Conservation (phyloP, 2,797 vertebrate genomes). For the Phyllotis vaccarum region DNA sequence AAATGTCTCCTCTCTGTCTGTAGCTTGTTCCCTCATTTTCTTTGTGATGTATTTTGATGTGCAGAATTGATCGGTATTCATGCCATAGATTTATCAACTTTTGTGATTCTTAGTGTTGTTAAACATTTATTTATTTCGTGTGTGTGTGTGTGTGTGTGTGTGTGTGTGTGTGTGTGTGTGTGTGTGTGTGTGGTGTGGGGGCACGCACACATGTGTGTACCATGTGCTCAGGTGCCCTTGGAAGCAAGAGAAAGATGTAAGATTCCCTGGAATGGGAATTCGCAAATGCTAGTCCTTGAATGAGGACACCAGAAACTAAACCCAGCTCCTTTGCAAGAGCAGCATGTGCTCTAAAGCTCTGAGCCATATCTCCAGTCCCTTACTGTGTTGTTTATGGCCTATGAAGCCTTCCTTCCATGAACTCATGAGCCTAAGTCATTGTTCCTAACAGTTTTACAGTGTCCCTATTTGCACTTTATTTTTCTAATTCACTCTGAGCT, state of each 20-base stretch:
- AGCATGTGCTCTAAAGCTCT: background rate
- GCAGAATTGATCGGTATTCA: constrained; percentile 37
- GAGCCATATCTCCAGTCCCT: background rate
- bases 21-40: constrained; percentile 13
- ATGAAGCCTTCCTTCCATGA: background rate
- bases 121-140: background rate
- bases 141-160: background rate
- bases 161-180: background rate
- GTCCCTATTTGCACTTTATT: background rate
- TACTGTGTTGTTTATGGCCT: background rate
- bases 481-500: background rate
- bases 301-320: background rate
- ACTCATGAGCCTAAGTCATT: background rate
- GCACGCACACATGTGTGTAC: background rate
- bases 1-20: background rate
- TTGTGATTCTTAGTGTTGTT: background rate
- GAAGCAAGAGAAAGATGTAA: background rate
- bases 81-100: background rate
- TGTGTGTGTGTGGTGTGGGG: no score
- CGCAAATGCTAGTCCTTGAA: background rate
- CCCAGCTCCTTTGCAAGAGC: background rate
- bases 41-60: constrained; percentile 17
- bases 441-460: background rate
- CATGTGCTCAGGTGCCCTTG: background rate
- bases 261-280: background rate